Conservation (phyloP, 2,888 invertebrate species). For the Rhamnusium bicolor region DNA sequence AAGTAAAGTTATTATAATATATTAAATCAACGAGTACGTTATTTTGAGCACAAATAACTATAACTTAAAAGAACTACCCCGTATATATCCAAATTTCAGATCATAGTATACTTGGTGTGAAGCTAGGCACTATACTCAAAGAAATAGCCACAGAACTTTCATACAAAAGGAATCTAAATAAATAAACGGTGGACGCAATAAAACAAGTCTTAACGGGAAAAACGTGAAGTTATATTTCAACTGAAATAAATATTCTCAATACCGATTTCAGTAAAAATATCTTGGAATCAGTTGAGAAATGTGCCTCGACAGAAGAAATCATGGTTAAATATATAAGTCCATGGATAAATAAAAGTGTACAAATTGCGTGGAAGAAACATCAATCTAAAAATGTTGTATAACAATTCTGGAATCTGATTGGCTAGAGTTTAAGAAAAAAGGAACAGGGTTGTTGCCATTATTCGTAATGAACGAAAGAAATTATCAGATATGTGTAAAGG, state of each 20-base stretch:
- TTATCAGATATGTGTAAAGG: not conserved
- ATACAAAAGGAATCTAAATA: not conserved
- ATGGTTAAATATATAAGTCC: not conserved
- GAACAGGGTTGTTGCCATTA: not conserved
- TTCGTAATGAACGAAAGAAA: not conserved
- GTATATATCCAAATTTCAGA: not conserved
- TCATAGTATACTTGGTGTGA: not conserved
- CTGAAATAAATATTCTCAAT: not conserved
- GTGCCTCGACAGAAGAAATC: not conserved
- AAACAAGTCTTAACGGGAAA: not conserved
- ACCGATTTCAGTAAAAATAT: not conserved
- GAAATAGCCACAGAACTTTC: not conserved
- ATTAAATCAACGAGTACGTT: too few relatives aligned
- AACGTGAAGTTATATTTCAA: not conserved
- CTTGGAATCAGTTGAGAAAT: not conserved
- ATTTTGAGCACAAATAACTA: conserved; percentile 1
- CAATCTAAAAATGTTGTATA: not conserved
- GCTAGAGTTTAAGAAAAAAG: not conserved
- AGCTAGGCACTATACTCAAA: not conserved
- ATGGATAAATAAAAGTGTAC: not conserved
- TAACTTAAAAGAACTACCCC: not conserved
- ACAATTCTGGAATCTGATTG: not conserved
- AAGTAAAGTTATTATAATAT: too few relatives aligned
- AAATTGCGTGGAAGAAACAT: not conserved
- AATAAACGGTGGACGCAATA: not conserved